A percentile compares a stretch with the other conserved stretches of the same genome.
phyloP scores from a whole-genome alignment of 2,113 vertebrate species.

The Xenotilapia flavipinnis region DNA sequence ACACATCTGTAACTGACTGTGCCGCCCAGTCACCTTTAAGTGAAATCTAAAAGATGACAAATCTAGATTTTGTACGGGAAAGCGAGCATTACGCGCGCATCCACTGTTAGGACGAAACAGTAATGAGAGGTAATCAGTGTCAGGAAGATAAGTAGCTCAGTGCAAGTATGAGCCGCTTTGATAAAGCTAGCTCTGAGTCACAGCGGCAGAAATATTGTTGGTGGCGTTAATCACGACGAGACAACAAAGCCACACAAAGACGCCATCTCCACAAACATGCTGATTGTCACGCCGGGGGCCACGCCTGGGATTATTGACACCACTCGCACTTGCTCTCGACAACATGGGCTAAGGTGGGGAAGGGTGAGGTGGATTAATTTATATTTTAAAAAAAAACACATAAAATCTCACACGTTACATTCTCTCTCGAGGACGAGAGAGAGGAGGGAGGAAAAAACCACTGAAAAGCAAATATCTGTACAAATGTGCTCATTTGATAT shows the following conservation, averaged over 20 bases:
- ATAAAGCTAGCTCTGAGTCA: not conserved
- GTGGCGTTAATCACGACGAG: not conserved
- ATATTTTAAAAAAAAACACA: accelerated
- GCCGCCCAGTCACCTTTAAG: not conserved
- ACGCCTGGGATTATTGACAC: not conserved
- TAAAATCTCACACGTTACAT: not conserved
- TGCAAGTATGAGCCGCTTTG: not conserved
- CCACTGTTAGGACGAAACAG: not conserved
- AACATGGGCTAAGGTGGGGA: not conserved
- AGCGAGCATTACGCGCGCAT: not conserved
- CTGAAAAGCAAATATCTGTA: conserved; percentile 45
- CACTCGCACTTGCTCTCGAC: not conserved
- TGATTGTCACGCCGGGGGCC: conserved; percentile 5
- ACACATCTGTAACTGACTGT: not conserved
- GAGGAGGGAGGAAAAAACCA: not conserved
- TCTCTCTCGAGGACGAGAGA: not conserved
- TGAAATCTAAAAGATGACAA: not conserved
- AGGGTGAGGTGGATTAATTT: not conserved
- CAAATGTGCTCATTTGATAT: conserved; percentile 54
- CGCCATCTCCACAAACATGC: not conserved
- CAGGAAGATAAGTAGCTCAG: not conserved
- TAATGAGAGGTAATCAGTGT: not conserved
- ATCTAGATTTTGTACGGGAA: not conserved
- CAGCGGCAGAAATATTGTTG: not conserved
- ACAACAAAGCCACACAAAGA: not conserved